A percentile compares a stretch with the other conserved stretches of the same genome.
Evolutionary conservation across 2,888 invertebrate species (phyloP).

Genomic region (Elegia similella): DNA sequence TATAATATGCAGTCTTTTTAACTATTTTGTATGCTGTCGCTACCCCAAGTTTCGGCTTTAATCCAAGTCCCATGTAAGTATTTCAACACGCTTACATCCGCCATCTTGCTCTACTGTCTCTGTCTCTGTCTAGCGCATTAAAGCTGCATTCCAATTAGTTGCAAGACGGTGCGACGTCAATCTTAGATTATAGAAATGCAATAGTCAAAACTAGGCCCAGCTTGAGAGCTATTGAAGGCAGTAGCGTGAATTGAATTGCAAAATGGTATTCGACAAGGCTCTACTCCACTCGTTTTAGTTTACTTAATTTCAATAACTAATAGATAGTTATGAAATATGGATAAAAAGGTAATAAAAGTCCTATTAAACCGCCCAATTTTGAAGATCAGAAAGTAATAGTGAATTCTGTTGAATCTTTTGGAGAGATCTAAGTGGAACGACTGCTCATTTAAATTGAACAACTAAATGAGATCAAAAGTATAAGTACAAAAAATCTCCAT

Average conservation of each 20-base stretch:
- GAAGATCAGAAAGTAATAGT: too few relatives aligned
- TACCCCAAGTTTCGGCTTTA: slow-evolving; percentile 66
- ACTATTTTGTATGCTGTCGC: slow-evolving; percentile 40
- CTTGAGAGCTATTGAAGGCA: background rate
- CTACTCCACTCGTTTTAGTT: background rate
- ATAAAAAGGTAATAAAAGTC: too few relatives aligned
- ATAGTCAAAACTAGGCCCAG: background rate
- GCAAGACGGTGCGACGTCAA: slow-evolving; percentile 2
- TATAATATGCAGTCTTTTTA: background rate
- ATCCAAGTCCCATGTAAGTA: slow-evolving; percentile 72
- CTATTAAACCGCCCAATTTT: too few relatives aligned
- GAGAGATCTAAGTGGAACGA: too few relatives aligned
- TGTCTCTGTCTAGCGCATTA: slow-evolving; percentile 33
- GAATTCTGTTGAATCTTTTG: too few relatives aligned
- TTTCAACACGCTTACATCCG: slow-evolving; percentile 66
- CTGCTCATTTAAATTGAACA: too few relatives aligned
- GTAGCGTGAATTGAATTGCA: background rate
- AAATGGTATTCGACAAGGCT: background rate
- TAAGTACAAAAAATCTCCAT: too few relatives aligned
- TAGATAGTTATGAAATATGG: too few relatives aligned
- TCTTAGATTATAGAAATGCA: background rate
- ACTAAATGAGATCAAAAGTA: too few relatives aligned
- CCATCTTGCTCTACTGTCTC: slow-evolving; percentile 39
- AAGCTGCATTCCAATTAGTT: slow-evolving; percentile 25
- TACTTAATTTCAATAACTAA: background rate